phyloP scores from a whole-genome alignment of 2,888 invertebrate genomes.

The Colostygia pectinataria region DNA sequence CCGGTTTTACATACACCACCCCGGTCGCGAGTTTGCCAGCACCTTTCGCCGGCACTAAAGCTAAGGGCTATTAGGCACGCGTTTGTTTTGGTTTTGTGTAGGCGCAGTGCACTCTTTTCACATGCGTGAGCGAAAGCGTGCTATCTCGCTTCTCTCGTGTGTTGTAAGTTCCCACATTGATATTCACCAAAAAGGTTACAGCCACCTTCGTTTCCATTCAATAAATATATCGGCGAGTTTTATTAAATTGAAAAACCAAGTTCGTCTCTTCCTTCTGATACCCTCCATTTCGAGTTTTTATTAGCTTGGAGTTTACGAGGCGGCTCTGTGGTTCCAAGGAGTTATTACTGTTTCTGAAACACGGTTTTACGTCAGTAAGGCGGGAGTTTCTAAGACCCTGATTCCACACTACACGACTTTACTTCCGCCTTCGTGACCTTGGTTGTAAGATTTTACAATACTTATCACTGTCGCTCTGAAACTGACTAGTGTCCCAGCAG shows the following conservation, averaged over 20 bases:
- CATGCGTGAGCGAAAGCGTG: too few species aligned
- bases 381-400: background rate
- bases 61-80: too few species aligned
- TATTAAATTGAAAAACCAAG: conserved; percentile 10
- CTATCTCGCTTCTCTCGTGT: too few species aligned
- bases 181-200: background rate
- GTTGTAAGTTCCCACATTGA: background rate
- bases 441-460: too few species aligned
- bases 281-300: conserved; percentile 32
- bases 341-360: conserved; percentile 16
- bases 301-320: conserved; percentile 29
- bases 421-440: background rate
- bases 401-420: background rate
- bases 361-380: background rate
- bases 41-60: too few species aligned
- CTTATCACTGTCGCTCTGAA: too few species aligned
- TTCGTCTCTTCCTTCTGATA: conserved; percentile 1
- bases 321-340: conserved; percentile 5
- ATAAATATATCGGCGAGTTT: conserved; percentile 7
- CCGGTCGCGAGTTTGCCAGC: too few species aligned
- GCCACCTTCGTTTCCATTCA: conserved; percentile 4
- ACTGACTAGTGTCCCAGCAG: too few species aligned
- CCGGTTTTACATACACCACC: too few species aligned
- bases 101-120: too few species aligned
- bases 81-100: too few species aligned